Base-by-base conservation (phyloP, 2,888 invertebrate genomes). In the Sarcophaga rosellei region DNA sequence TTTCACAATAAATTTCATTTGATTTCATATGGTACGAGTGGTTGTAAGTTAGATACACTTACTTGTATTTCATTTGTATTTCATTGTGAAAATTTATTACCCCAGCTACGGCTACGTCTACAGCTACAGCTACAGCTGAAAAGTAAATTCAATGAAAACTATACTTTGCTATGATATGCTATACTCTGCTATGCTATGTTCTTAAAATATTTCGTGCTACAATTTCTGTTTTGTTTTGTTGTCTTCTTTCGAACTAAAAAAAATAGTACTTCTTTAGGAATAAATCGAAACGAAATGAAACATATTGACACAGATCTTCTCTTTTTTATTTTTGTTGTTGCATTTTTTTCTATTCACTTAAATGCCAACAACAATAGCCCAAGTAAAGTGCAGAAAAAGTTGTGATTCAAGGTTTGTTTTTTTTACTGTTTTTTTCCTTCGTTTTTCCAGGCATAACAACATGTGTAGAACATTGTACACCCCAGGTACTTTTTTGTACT, bases 221-320 rank as follows among this genome's bases (percentile, higher is more conserved):
- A 53, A 17, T 53, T 53, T 53, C 12, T 53, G 17, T 15, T 15
- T 25, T 44, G 65, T 44, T 44, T n/a, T 44, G 5, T 65, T 65
- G 5, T 15, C 10, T 35, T 25, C 35, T 65, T 65, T 65, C 8
- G 17, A n/a, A 35, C 35, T 0, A n/a, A 35, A 65, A 63, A 12
- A 65, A 65, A 65, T 15, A 53, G 53, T 35, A 10, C 35, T 35
- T 35, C 8, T 35, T 35, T 35, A 2, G 35, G 10, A 35, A 35
- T 35, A 35, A 65, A 17, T 44, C n/a, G 35, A 65, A 65, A 66
- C 44, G 20, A 66, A 66, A 66, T 20, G 62, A 81, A 76, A 76
- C 66, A 82, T 77, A 77, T 82, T 77, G 77, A 77, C 72, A 72
- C 23, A 73, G 35, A 73, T 77, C 35, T 20, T 35, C 35, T 35